Base-by-base conservation (phyloP, 2,113 vertebrate genomes). In the Phrynosoma platyrhinos region DNA sequence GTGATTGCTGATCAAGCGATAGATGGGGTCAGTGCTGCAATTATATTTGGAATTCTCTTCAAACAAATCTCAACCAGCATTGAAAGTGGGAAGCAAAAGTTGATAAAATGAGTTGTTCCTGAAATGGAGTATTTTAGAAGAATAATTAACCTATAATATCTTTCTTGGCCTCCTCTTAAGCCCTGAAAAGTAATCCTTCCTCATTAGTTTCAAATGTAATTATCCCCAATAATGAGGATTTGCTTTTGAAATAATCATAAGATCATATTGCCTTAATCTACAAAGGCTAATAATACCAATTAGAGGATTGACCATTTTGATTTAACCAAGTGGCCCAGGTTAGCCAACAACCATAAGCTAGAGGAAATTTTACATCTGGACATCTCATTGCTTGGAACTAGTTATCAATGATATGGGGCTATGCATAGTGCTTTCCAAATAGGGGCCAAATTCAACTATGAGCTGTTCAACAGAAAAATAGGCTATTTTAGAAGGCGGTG, bases 161-260 rank as follows among this genome's bases (percentile, higher is more conserved):
- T 95, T 94, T 91, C 95, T 94, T 95, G 94, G 94, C 95, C 94
- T 96, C 78, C n/a, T 94, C 94, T 95, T 90, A 92, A 96, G 94
- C 90, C 93, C 91, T 94, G 90, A 94, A 95, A 96, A 96, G 94
- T 94, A 96, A 96, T 96, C 91, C 89, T 95, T 95, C 95, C 95
- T 97, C 96, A 96, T 96, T 97, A 96, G 93, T 92, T 97, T 97
- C 95, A 95, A 95, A 92, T 96, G 96, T 96, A 96, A 96, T 97
- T 97, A 97, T 93, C 92, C 94, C 95, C 95, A 96, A 91, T 95
- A 96, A 96, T 90, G 89, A 96, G 30, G 90, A 23, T 0, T 78
- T 94, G 90, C 86, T 91, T 95, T 94, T 95, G 90, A 95, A 95
- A 92, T 91, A 93, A 93, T 91, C 85, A 30, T 23, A 90, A 90